phyloP scores from a whole-genome alignment of 1,140 invertebrate species.

The Batillaria attramentaria region DNA sequence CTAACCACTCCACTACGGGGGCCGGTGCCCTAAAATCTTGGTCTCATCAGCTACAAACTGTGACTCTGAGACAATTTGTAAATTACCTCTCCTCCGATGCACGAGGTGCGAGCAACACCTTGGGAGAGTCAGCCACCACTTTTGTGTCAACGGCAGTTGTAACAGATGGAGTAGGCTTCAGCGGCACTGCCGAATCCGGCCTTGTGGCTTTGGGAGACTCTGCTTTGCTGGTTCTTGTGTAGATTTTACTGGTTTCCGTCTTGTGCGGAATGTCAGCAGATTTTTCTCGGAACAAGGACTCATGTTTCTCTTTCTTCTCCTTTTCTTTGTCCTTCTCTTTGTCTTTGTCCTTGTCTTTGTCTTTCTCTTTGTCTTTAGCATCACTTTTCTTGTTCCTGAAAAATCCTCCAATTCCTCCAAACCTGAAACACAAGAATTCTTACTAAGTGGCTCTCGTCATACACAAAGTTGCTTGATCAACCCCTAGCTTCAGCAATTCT shows the following conservation, averaged over 20 bases:
- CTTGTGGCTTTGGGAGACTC: conserved; percentile 6
- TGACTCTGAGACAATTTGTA: too few relatives aligned
- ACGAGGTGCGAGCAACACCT: not conserved
- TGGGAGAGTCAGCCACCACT: not conserved
- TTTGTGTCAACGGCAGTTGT: not conserved
- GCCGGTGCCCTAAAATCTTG: not conserved
- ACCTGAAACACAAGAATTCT: not conserved
- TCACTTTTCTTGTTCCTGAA: conserved; percentile 1
- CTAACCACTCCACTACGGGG: too few relatives aligned
- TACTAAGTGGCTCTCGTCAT: not conserved
- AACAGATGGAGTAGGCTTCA: not conserved
- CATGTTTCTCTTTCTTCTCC: conserved; percentile 10
- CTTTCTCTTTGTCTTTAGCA: not conserved
- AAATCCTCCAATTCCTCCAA: conserved; percentile 2
- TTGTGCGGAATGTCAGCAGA: not conserved
- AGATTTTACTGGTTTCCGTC: conserved; percentile 19
- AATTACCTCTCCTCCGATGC: not conserved
- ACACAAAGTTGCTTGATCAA: not conserved
- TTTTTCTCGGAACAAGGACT: not conserved
- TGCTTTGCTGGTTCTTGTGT: conserved; percentile 17
- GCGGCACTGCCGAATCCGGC: not conserved
- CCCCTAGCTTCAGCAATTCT: not conserved
- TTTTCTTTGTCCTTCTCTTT: conserved; percentile 15
- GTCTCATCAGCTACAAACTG: not conserved
- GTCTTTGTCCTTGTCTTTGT: conserved; percentile 16